A percentile compares a stretch with the other conserved stretches of the same genome.
phyloP scores from a whole-genome alignment of 2,797 vertebrate species.

The Neosilurus mollespiculum region DNA sequence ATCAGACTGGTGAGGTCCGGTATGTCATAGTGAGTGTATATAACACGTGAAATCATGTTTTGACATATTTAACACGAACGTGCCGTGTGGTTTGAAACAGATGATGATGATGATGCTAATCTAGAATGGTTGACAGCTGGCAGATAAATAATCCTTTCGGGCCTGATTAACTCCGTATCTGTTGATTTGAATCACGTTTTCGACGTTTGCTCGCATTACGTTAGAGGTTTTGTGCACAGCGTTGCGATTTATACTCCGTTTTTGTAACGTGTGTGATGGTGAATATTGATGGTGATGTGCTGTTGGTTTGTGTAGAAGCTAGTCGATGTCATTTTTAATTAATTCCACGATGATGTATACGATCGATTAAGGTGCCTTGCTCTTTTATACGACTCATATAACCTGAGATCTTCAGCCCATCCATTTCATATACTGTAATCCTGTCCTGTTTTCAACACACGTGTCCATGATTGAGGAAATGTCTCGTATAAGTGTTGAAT shows the following conservation, averaged over 20 bases:
- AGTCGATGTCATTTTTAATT: slow-evolving; percentile 58
- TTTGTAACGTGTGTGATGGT: slow-evolving; percentile 35
- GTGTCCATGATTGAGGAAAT: not conserved
- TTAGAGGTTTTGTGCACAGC: slow-evolving; percentile 26
- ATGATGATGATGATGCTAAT: not conserved
- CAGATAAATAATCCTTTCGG: not conserved
- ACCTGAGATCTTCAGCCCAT: not conserved
- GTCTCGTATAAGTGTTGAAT: not conserved
- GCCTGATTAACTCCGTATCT: not conserved
- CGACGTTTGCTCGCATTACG: not conserved
- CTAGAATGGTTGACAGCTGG: not conserved
- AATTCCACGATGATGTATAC: slow-evolving; percentile 50
- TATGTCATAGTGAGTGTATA: not conserved
- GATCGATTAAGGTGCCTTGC: slow-evolving; percentile 67
- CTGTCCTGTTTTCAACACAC: not conserved
- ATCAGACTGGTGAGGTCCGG: slow-evolving; percentile 52
- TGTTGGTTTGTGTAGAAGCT: slow-evolving; percentile 52
- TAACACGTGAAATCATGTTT: not conserved
- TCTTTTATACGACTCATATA: slow-evolving; percentile 47
- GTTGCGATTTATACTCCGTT: slow-evolving; percentile 22
- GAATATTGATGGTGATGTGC: slow-evolving; percentile 58
- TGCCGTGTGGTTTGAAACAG: not conserved
- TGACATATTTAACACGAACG: not conserved
- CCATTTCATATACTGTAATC: not conserved
- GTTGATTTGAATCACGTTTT: not conserved